Base-by-base conservation (phyloP, 2,797 vertebrate species). In the Nasua narica region DNA sequence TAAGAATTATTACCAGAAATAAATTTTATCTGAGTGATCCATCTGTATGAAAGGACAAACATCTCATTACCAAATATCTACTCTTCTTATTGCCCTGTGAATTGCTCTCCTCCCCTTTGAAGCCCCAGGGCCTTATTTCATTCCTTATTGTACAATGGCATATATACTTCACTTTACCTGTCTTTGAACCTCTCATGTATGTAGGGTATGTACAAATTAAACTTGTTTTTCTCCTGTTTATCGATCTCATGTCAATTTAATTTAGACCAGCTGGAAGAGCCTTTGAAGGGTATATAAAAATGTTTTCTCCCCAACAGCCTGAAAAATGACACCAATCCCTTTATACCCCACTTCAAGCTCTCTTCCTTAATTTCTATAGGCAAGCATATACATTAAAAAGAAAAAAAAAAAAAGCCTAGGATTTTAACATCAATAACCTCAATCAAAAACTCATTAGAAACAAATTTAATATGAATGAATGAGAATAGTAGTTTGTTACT, bases 261-360 rank as follows among this genome's bases (percentile, higher is more conserved):
- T 67, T 21, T 67, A 67, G 18, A 35, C n/a, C 65, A 67, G 65
- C 65, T n/a, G 35, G 65, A 67, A 67, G 65, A 67, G 35, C 18
- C n/a, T 67, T 35, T 35, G n/a, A 67, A 67, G n/a, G 62, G 65
- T 67, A 67, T 18, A 67, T 35, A 67, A 35, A 67, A 67, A 35
- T 67, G 3, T 67, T 67, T 35, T 21, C n/a, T 35, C 18, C 65
- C n/a, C n/a, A 67, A 67, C n/a, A 67, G 65, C 46, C 32, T 67
- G 32, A 86, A 95, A 94, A 94, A 90, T 74, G 15, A 94, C 94
- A 92, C 29, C 16, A 77, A 14, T 43, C 67, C 14, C 54, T 96
- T 90, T 87, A 72, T 1, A 82, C 0, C 1, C 13, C n/a, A 86
- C 46, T 96, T 87, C 87, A 50, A 95, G 32, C 29, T 74, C 32